Evolutionary conservation across 1,140 invertebrate genomes (phyloP).

Genomic region (Plodia interpunctella): DNA sequence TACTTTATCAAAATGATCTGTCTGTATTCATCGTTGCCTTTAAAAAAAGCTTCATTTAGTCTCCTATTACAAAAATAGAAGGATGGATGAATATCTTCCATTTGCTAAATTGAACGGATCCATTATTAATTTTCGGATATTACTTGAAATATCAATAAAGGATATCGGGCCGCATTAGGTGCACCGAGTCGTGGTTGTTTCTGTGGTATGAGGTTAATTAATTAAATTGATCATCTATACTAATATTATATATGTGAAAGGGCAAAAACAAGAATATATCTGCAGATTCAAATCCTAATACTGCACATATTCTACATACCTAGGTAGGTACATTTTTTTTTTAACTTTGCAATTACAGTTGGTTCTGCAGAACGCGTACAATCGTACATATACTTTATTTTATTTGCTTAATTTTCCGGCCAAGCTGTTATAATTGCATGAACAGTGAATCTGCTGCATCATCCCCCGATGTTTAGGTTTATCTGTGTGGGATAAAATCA

Average conservation of each 20-base stretch:
- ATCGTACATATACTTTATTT: background rate
- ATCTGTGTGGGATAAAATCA: slow-evolving; percentile 17
- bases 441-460: background rate
- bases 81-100: slow-evolving; percentile 4
- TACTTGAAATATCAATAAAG: background rate
- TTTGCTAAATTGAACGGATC: slow-evolving; percentile 2
- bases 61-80: background rate
- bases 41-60: background rate
- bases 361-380: background rate
- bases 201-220: background rate
- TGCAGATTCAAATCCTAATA: too few species aligned
- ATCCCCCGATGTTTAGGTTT: slow-evolving; percentile 16
- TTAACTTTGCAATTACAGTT: background rate
- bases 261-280: too few species aligned
- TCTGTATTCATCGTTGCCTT: background rate
- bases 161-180: background rate
- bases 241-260: too few species aligned
- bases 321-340: too few species aligned
- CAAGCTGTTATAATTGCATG: slow-evolving; percentile 6
- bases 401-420: slow-evolving; percentile 3
- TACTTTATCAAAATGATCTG: too few species aligned
- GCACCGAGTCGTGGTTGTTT: background rate
- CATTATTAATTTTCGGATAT: slow-evolving; percentile 4
- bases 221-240: too few species aligned
- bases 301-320: too few species aligned